Evolutionary conservation across 2,888 invertebrate species (phyloP).

Genomic region (Ptychoptera albimana): DNA sequence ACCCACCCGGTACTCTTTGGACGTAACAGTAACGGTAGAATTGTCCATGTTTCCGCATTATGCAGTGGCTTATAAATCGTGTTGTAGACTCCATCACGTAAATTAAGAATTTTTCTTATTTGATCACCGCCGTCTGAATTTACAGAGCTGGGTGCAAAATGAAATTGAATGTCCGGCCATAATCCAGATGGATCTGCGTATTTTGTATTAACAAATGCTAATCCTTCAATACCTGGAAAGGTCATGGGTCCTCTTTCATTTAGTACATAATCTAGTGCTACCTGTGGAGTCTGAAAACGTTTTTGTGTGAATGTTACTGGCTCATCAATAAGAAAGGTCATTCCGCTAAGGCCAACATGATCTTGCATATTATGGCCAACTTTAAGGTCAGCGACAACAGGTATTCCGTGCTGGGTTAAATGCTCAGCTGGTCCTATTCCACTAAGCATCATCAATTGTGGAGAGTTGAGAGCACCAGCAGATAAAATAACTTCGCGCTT

Average conservation of each 20-base stretch:
- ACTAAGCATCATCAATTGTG: slow-evolving; percentile 81
- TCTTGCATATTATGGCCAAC: slow-evolving; percentile 78
- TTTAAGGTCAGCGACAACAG: slow-evolving; percentile 54
- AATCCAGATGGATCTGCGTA: slow-evolving; percentile 60
- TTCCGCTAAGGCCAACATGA: slow-evolving; percentile 71
- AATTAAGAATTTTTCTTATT: slow-evolving; percentile 55
- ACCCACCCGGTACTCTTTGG: slow-evolving; percentile 81
- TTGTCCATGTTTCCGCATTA: slow-evolving; percentile 69
- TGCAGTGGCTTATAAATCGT: slow-evolving; percentile 70
- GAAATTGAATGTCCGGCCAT: slow-evolving; percentile 79
- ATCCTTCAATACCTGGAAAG: slow-evolving; percentile 65
- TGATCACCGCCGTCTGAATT: slow-evolving; percentile 72
- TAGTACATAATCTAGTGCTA: slow-evolving; percentile 65
- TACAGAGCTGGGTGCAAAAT: slow-evolving; percentile 70
- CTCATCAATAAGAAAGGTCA: slow-evolving; percentile 68
- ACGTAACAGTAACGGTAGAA: slow-evolving; percentile 61
- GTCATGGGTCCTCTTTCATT: slow-evolving; percentile 74
- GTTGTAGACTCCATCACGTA: slow-evolving; percentile 67
- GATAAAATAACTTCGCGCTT: slow-evolving; percentile 69
- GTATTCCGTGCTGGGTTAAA: slow-evolving; percentile 51
- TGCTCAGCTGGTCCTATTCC: slow-evolving; percentile 74
- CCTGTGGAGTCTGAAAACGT: slow-evolving; percentile 59
- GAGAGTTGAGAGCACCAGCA: slow-evolving; percentile 76
- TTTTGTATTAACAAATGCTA: slow-evolving; percentile 76
- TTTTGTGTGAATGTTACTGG: slow-evolving; percentile 62